phyloP scores from a whole-genome alignment of 2,113 vertebrate genomes.

The Rhabdornis inornatus region DNA sequence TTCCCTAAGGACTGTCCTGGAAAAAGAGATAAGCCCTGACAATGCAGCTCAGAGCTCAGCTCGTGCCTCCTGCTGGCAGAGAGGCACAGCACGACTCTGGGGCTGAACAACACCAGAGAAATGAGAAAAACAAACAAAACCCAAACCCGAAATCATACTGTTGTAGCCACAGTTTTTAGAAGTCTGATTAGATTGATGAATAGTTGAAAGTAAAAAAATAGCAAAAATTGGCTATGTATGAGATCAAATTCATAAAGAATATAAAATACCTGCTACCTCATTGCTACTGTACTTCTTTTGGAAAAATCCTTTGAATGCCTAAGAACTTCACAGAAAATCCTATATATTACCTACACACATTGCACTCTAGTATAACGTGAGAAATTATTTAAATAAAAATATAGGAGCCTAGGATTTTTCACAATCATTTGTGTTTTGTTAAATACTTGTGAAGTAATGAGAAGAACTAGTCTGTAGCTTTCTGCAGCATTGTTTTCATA shows the following conservation, averaged over 20 bases:
- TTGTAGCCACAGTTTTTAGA: background rate
- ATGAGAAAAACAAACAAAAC: background rate
- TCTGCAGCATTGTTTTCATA: background rate
- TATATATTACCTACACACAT: background rate
- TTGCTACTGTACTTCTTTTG: background rate
- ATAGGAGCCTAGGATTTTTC: background rate
- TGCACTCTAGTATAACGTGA: background rate
- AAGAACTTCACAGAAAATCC: background rate
- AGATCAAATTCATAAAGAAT: background rate
- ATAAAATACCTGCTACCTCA: background rate
- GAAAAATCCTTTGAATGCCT: background rate
- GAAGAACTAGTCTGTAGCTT: background rate
- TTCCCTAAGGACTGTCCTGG: rapidly evolving
- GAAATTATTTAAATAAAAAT: background rate
- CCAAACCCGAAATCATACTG: background rate
- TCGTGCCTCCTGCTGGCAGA: background rate
- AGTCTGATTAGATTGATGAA: background rate
- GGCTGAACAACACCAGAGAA: background rate
- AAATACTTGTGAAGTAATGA: background rate
- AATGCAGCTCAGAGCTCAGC: background rate
- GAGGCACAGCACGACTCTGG: background rate
- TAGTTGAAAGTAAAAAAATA: background rate
- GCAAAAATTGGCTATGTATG: background rate
- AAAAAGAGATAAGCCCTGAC: background rate
- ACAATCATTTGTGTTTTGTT: background rate